Base-by-base conservation (phyloP, 2,113 vertebrate genomes). In the Platysternon megacephalum region DNA sequence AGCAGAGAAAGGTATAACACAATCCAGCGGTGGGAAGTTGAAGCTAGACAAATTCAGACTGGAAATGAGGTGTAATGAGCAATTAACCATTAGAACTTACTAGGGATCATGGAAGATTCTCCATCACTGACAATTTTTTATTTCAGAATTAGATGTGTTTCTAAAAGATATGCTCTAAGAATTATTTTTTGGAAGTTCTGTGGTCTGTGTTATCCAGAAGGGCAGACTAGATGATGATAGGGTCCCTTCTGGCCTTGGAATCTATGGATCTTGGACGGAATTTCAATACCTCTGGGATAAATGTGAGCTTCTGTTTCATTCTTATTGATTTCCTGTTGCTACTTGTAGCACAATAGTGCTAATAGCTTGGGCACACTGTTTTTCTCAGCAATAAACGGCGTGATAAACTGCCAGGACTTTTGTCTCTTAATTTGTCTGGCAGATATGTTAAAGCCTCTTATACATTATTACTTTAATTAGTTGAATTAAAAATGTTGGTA, bases 311-410 rank as follows among this genome's bases (percentile, higher is more conserved):
- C 49, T 97, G 72, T 94, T 94, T 91, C 91, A 90, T 4, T 32
- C 85, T 68, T 95, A 96, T 86, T 95, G 94, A 97, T 97, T 97
- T 97, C 89, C 89, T 97, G 96, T 94, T 97, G 95, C 86, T 95
- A 96, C 87, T 95, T 95, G 94, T 86, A 89, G 74, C 89, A 65
- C 95, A 95, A 93, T 93, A 83, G 89, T 74, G 88, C 78, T 96
- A 97, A 95, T 97, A 88, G 91, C 89, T 83, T 80, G 68, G 94
- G 81, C 0, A 0, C 17, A 79, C 79, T 88, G 78, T 92, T 97
- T 97, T 95, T 95, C 96, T 92, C 92, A 93, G 89, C 85, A 92
- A 32, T 95, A 95, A 95, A 92, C 72, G 48, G 49, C 79, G 88
- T 95, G 96, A 95, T 95, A 97, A 96, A 95, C 79, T 94, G 7